Evolutionary conservation across 1,140 invertebrate species (phyloP).

Genomic region (Whitmania pigra): DNA sequence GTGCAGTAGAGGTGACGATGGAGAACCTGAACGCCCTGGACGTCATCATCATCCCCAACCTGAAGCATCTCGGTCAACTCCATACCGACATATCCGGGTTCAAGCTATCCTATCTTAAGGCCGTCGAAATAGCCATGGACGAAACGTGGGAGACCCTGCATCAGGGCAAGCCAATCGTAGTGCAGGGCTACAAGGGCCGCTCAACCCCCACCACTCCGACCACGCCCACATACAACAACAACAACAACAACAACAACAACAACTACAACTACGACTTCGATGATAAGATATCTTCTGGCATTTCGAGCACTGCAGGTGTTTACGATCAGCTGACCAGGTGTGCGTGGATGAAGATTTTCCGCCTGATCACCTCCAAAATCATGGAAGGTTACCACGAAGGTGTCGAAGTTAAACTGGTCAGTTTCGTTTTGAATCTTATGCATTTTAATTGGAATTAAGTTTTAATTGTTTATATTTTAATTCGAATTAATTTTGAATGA

Average conservation of each 20-base stretch:
- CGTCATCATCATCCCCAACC: conserved; percentile 20
- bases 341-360: conserved; percentile 14
- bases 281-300: background rate
- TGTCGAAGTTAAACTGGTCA: too few relatives aligned
- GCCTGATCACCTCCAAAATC: conserved; percentile 12
- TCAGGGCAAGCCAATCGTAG: background rate
- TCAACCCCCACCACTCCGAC: background rate
- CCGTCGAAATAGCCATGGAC: conserved; percentile 13
- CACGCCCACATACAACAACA: background rate
- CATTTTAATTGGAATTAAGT: too few relatives aligned
- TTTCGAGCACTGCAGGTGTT: background rate
- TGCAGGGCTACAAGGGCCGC: background rate
- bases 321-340: background rate
- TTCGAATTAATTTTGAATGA: too few relatives aligned
- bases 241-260: background rate
- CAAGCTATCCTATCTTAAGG: background rate
- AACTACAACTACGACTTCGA: background rate
- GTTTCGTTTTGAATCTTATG: too few relatives aligned
- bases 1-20: conserved; percentile 19
- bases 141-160: conserved; percentile 1
- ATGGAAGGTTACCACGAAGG: conserved; percentile 9
- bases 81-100: background rate
- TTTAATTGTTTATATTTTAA: too few relatives aligned
- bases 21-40: conserved; percentile 14
- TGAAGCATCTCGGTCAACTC: conserved; percentile 9